phyloP scores from a whole-genome alignment of 1,140 invertebrate species.

The Macrostomum lignano region DNA sequence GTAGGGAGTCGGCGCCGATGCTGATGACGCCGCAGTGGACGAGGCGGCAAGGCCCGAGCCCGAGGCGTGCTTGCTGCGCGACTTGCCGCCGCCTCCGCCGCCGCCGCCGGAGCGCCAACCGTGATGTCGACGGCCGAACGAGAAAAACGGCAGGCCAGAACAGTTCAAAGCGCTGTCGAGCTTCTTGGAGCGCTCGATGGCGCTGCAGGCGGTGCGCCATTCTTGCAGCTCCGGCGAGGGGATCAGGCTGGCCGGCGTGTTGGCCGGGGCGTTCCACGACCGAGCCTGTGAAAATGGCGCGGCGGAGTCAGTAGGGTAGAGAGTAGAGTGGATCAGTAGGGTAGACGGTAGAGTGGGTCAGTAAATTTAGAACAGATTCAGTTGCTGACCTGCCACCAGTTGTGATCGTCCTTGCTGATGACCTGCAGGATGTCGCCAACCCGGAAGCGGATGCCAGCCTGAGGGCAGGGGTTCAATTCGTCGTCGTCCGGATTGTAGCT shows the following conservation, averaged over 20 bases:
- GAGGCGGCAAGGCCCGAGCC: background rate
- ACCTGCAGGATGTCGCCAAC: conserved; percentile 7
- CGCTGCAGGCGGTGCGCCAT: conserved; percentile 69
- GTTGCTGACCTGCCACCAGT: conserved; percentile 10
- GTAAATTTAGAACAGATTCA: too few relatives aligned
- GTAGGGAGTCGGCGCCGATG: too few relatives aligned
- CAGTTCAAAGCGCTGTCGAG: too few relatives aligned
- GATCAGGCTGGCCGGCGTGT: conserved; percentile 59
- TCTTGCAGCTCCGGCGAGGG: conserved; percentile 92
- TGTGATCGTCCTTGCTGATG: conserved; percentile 7
- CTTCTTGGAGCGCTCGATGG: too few relatives aligned
- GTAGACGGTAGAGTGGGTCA: too few relatives aligned
- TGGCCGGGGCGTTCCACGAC: conserved; percentile 10
- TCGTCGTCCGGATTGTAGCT: conserved; percentile 7
- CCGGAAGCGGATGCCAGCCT: conserved; percentile 5
- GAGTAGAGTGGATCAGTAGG: too few relatives aligned
- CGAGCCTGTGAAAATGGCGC: too few relatives aligned
- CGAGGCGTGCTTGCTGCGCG: background rate
- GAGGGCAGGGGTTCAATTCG: conserved; percentile 5
- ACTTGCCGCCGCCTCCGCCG: background rate
- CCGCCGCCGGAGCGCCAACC: background rate
- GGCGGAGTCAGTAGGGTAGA: too few relatives aligned
- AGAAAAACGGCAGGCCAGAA: too few relatives aligned
- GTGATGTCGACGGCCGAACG: too few relatives aligned
- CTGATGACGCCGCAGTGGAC: too few relatives aligned